Conservation (phyloP, 2,113 vertebrate species). For the Montifringilla adamsi region DNA sequence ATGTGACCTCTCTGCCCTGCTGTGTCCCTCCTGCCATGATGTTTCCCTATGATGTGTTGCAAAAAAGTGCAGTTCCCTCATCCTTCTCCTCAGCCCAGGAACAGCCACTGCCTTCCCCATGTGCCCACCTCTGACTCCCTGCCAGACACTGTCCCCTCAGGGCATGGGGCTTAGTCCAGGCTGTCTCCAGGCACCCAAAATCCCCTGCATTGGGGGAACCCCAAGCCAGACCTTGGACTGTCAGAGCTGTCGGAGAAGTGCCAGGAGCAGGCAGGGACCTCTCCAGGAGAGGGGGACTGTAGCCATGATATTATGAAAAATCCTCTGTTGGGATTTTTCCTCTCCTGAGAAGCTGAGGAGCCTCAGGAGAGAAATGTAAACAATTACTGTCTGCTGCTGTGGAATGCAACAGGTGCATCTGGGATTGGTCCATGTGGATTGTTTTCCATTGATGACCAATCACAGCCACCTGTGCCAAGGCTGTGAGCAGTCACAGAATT, state of each 20-base stretch:
- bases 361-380: too few relatives aligned
- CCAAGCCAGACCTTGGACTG: not conserved
- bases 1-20: not conserved
- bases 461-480: too few relatives aligned
- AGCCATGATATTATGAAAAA: too few relatives aligned
- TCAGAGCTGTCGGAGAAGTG: rapidly evolving
- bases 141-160: not conserved
- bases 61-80: not conserved
- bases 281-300: not conserved
- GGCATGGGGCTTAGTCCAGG: too few relatives aligned
- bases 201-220: rapidly evolving
- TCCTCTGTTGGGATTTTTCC: too few relatives aligned
- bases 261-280: rapidly evolving
- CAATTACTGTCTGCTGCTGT: too few relatives aligned
- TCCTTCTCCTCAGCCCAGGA: not conserved
- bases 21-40: not conserved
- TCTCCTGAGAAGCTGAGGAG: too few relatives aligned
- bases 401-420: too few relatives aligned
- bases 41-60: rapidly evolving
- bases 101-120: not conserved
- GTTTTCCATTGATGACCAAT: too few relatives aligned
- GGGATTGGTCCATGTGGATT: too few relatives aligned
- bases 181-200: not conserved
- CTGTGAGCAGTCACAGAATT: too few relatives aligned
- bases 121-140: not conserved